Evolutionary conservation across 1,140 invertebrate species (phyloP), one percentile per base, ranked within the genome.

Genomic region (Listronotus bonariensis): DNA sequence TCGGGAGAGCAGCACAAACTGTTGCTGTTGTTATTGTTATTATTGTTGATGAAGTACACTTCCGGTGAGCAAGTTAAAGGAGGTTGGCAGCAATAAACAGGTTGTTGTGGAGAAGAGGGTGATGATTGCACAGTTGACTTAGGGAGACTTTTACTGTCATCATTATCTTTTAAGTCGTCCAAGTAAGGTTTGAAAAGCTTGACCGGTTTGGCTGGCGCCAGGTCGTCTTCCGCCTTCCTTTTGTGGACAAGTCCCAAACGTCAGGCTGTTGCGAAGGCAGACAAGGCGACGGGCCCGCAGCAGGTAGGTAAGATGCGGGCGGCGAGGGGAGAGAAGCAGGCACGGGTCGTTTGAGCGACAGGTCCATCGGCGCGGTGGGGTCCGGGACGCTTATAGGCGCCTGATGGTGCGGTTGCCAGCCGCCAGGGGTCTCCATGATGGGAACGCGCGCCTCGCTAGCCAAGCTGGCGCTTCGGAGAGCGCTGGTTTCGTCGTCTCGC

Each of bases 151-250:
- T 10, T 80, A 71, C 31, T 79, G 80, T 3, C 8, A 36, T 63
- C 83, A 80, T 55, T 80, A 62, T 80, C 81, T 15, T 81, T 75
- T n/a, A 83, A 79, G 65, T 86, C 86, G 71, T 86, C 80, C 40
- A 88, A 76, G 72, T 88, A 88, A 41, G 87, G 89, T 74, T 89
- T 87, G 77, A 90, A 91, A 15, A 90, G 74, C 72, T 87, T 86
- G 52, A 86, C 82, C 41, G 80, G 79, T 68, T 68, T 76, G 38
- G 55, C 53, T 45, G 42, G 53, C 45, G 40, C 38, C 31, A 17
- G 36, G 17, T 59, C 54, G 41, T 71, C 67, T 40, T 70, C 46
- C 53, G 69, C 76, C 40, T 71, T 73, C 55, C 61, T 60, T 34
- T 69, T 74, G 79, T 75, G 0, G 83, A 83, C n/a, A 84, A 67